Percentiles rank a stretch among this genome's conserved stretches.
phyloP scores from a whole-genome alignment of 2,888 invertebrate genomes.

The Chrysolina americana region DNA sequence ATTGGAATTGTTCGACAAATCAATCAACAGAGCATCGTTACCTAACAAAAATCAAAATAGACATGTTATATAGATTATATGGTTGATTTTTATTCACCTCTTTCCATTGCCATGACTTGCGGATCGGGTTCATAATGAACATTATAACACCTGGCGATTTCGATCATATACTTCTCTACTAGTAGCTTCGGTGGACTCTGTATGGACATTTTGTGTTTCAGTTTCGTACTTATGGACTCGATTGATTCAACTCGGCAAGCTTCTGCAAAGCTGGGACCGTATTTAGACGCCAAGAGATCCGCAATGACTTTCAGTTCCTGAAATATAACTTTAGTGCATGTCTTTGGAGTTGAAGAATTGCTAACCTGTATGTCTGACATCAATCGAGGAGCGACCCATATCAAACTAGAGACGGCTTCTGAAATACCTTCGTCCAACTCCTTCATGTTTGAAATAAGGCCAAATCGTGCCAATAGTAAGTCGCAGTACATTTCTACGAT shows the following conservation, averaged over 20 bases:
- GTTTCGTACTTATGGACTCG: slow-evolving; percentile 88
- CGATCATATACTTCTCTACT: slow-evolving; percentile 94
- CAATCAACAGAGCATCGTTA: slow-evolving; percentile 79
- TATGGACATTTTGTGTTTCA: slow-evolving; percentile 93
- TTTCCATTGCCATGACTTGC: slow-evolving; percentile 87
- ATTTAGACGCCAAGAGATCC: slow-evolving; percentile 91
- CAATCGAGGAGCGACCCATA: slow-evolving; percentile 97
- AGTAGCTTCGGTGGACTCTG: slow-evolving; percentile 96
- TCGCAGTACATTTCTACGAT: slow-evolving; percentile 99
- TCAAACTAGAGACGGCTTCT: slow-evolving; percentile 95
- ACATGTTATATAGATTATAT: slow-evolving; percentile 6
- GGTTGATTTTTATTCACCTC: slow-evolving; percentile 53
- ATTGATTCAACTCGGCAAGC: slow-evolving; percentile 88
- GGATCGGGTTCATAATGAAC: slow-evolving; percentile 96
- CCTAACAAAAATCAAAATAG: slow-evolving; percentile 48
- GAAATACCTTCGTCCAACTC: slow-evolving; percentile 95
- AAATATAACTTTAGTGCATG: slow-evolving; percentile 34
- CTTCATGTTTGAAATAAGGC: slow-evolving; percentile 97
- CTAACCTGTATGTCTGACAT: slow-evolving; percentile 84
- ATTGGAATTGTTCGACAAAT: slow-evolving; percentile 78
- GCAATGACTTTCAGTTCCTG: slow-evolving; percentile 84
- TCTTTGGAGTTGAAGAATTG: background rate
- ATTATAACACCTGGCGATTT: slow-evolving; percentile 96
- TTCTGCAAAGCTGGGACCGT: slow-evolving; percentile 94
- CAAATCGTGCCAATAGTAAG: slow-evolving; percentile 94